Evolutionary conservation across 2,888 invertebrate species (phyloP).

Genomic region (Agrotis segetum): DNA sequence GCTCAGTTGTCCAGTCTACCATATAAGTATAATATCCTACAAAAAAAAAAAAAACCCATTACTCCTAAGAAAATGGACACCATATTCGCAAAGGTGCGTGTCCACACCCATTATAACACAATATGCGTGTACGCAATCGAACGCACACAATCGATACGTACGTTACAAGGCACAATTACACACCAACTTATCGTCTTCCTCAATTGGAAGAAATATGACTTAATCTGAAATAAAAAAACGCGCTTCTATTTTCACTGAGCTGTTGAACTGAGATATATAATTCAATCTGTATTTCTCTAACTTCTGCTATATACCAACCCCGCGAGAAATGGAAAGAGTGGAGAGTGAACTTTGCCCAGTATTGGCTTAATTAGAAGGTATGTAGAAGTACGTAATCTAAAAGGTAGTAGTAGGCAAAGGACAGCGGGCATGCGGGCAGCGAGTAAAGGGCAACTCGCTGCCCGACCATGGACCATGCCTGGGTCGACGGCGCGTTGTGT

Average conservation of each 20-base stretch:
- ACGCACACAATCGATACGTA: slow-evolving; percentile 21
- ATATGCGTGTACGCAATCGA: slow-evolving; percentile 40
- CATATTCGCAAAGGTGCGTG: slow-evolving; percentile 36
- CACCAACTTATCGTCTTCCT: slow-evolving; percentile 44
- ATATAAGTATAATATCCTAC: not conserved
- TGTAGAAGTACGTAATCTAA: no score
- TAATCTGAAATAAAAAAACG: slow-evolving; percentile 25
- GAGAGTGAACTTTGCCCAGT: no score
- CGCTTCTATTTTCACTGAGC: slow-evolving; percentile 16
- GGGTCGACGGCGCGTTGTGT: no score
- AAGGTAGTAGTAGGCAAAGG: no score
- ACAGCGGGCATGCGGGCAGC: no score
- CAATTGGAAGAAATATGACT: slow-evolving; percentile 27
- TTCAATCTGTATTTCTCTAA: not conserved
- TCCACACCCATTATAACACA: slow-evolving; percentile 20
- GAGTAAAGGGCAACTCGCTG: no score
- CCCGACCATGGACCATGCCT: no score
- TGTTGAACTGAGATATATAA: slow-evolving; percentile 18
- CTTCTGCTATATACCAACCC: no score
- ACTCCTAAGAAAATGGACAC: slow-evolving; percentile 1
- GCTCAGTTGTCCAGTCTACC: not conserved
- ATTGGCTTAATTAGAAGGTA: no score
- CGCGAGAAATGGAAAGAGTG: no score
- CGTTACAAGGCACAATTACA: slow-evolving; percentile 34
- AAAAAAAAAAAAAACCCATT: not conserved